phyloP scores from a whole-genome alignment of 2,113 vertebrate genomes.

The Indri indri region DNA sequence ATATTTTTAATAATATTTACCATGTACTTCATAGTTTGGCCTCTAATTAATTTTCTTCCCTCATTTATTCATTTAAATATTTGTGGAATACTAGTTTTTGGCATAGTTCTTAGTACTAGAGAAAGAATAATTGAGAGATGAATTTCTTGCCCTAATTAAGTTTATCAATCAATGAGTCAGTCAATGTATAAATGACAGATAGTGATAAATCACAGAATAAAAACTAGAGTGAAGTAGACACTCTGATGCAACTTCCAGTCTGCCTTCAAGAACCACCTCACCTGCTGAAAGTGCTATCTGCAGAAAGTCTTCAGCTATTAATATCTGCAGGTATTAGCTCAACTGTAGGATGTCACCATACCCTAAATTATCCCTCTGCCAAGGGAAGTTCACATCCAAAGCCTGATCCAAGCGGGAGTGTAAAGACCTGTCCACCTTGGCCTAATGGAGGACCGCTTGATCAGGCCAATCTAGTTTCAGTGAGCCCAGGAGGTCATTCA shows the following conservation, averaged over 20 bases:
- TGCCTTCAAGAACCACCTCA: background rate
- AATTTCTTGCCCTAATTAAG: background rate
- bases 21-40: background rate
- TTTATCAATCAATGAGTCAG: background rate
- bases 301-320: background rate
- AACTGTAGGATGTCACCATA: background rate
- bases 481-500: no score
- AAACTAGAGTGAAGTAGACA: background rate
- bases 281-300: background rate
- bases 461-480: background rate
- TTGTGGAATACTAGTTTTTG: background rate
- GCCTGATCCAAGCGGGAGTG: background rate
- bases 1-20: background rate
- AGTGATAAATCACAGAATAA: background rate
- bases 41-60: background rate
- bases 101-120: background rate
- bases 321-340: background rate
- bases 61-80: background rate
- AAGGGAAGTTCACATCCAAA: background rate
- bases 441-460: background rate
- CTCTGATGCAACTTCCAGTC: fast-evolving
- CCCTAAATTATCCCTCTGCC: background rate
- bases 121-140: background rate
- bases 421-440: no score
- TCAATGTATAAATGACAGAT: background rate